These are phyloP conservation scores for Galaxea fascicularis DNA, from an alignment of 92 coral and sea anemone species.

Conservation along the genomic window DNA sequence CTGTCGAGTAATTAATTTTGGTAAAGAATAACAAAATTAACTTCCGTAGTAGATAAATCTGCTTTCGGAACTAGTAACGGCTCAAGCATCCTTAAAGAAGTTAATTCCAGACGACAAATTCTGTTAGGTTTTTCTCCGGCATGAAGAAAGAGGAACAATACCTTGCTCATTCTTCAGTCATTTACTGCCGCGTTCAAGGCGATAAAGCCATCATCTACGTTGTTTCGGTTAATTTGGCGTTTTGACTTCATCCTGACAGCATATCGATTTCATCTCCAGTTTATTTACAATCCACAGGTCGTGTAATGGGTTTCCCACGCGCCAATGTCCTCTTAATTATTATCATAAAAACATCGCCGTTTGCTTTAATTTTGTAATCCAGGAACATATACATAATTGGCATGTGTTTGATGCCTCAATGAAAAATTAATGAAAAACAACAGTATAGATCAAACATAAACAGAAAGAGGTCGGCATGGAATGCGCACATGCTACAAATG, in stretches of 20 bases:
- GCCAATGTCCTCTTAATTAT: background rate
- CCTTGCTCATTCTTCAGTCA: background rate
- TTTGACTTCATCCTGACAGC: background rate
- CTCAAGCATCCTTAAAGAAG: background rate
- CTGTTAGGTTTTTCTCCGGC: background rate
- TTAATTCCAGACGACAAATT: background rate
- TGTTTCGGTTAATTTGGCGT: background rate
- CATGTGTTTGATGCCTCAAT: background rate
- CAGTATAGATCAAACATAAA: background rate
- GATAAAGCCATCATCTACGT: background rate
- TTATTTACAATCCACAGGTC: background rate
- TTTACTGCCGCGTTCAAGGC: background rate
- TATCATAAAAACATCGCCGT: background rate
- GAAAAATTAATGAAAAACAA: background rate
- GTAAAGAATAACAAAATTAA: constrained; percentile 3
- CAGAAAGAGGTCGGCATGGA: background rate
- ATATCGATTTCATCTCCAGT: background rate
- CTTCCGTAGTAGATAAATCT: constrained; percentile 44
- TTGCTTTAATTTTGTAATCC: background rate
- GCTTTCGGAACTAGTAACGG: background rate
- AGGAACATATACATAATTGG: background rate
- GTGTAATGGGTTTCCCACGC: background rate
- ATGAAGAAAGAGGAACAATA: background rate
- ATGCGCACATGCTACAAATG: background rate
- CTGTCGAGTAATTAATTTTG: background rate